These are phyloP conservation scores for Lasioglossum leucozonium DNA, from an alignment of 2,888 invertebrate species.

Conservation along the genomic window DNA sequence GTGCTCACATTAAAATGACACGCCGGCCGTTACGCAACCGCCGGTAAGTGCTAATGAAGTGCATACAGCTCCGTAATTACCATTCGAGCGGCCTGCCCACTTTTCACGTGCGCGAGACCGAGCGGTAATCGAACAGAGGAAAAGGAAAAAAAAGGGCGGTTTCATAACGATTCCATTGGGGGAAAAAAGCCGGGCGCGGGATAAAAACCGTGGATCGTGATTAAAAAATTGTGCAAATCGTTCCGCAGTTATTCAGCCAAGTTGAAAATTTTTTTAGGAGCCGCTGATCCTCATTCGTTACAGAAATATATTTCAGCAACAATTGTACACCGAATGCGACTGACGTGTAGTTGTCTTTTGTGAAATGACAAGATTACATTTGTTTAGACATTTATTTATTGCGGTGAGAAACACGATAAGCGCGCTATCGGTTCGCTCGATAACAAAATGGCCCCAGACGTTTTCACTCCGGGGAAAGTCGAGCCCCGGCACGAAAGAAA, in stretches of 20 bases:
- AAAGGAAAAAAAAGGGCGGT: slow-evolving; percentile 52
- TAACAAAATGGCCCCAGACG: background rate
- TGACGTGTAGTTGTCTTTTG: background rate
- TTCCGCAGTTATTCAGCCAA: background rate
- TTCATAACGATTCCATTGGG: slow-evolving; percentile 67
- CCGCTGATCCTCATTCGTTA: background rate
- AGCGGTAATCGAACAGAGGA: slow-evolving; percentile 57
- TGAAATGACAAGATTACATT: background rate
- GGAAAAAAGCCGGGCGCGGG: slow-evolving; percentile 27
- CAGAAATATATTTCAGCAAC: background rate
- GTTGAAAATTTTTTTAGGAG: background rate
- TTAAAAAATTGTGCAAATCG: background rate
- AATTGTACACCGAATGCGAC: background rate
- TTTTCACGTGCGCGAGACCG: slow-evolving; percentile 69
- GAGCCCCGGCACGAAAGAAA: background rate
- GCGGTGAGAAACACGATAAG: background rate
- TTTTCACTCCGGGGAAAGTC: background rate
- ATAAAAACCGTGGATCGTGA: background rate
- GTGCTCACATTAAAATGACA: slow-evolving; percentile 80
- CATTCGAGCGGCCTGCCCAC: slow-evolving; percentile 77
- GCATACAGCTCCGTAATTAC: slow-evolving; percentile 81
- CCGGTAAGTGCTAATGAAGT: slow-evolving; percentile 82
- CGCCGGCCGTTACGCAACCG: slow-evolving; percentile 79
- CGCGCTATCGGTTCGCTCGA: background rate
- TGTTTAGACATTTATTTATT: background rate